A percentile compares a stretch with the other conserved stretches of the same genome.
phyloP scores from a whole-genome alignment of 2,113 vertebrate genomes.

The Rhadina sibilatrix region DNA sequence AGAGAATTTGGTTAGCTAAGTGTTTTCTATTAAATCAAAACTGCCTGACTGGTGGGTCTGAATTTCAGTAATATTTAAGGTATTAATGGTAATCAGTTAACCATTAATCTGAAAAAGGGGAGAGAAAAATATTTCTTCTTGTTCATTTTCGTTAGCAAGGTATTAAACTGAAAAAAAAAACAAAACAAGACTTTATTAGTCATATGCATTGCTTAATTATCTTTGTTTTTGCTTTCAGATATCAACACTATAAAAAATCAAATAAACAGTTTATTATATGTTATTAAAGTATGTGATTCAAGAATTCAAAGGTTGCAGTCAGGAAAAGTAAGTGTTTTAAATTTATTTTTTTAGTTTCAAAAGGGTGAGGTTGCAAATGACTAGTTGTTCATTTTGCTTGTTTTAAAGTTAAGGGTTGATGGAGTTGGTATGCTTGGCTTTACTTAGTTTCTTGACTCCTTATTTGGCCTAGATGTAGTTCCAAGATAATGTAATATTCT shows the following conservation, averaged over 20 bases:
- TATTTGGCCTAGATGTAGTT: background rate
- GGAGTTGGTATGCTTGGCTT: background rate
- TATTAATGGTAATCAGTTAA: background rate
- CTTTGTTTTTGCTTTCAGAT: conserved; percentile 79
- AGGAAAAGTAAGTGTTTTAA: conserved; percentile 88
- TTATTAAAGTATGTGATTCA: conserved; percentile 98
- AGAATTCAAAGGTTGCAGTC: conserved; percentile 96
- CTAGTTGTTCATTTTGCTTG: background rate
- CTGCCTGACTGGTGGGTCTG: background rate
- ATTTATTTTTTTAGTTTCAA: background rate
- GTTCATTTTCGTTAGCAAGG: background rate
- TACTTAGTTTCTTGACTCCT: background rate
- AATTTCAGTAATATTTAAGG: background rate
- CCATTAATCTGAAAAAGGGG: background rate
- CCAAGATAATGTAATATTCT: background rate
- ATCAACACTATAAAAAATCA: conserved; percentile 99
- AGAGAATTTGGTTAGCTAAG: background rate
- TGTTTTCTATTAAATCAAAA: background rate
- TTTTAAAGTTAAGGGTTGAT: background rate
- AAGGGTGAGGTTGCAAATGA: background rate
- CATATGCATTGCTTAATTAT: background rate
- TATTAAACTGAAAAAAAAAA: background rate
- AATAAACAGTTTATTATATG: conserved; percentile 98
- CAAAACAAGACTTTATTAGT: background rate
- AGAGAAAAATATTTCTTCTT: background rate